Percentiles rank a stretch among this genome's conserved stretches.
Conservation (phyloP, 2,113 vertebrate genomes). For the Tachysurus vachellii region DNA sequence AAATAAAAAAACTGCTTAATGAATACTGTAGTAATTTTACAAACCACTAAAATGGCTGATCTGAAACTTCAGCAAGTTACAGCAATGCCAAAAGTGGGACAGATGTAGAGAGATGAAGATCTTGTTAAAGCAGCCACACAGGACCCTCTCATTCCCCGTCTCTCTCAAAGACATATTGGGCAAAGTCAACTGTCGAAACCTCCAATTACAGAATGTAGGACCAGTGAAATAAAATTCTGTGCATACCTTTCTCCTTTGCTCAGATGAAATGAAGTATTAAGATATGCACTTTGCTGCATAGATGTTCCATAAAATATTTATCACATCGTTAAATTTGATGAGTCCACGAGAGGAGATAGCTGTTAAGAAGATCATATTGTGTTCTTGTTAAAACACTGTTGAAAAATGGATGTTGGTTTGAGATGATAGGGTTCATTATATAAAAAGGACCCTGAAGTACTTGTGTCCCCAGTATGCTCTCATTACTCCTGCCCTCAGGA, state of each 20-base stretch:
- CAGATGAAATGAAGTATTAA: conserved; percentile 73
- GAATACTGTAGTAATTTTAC: conserved; percentile 55
- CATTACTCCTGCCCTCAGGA: conserved; percentile 63
- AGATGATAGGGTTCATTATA: conserved; percentile 67
- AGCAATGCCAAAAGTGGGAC: conserved; percentile 49
- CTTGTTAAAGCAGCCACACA: conserved; percentile 58
- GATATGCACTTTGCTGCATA: conserved; percentile 74
- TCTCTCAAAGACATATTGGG: conserved; percentile 28
- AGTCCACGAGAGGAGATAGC: conserved; percentile 69
- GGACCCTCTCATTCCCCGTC: conserved; percentile 37
- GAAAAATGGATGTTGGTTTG: conserved; percentile 55
- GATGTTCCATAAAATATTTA: conserved; percentile 77
- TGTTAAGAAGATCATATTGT: conserved; percentile 76
- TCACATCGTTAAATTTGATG: conserved; percentile 81
- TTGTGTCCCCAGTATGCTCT: conserved; percentile 53
- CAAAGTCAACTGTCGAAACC: conserved; percentile 46
- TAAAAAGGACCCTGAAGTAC: conserved; percentile 56
- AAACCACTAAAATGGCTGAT: conserved; percentile 47
- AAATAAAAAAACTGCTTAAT: conserved; percentile 31
- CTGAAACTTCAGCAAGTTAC: conserved; percentile 57
- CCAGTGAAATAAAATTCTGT: conserved; percentile 45
- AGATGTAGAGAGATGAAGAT: conserved; percentile 25
- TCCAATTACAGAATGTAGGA: conserved; percentile 53
- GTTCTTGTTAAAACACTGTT: conserved; percentile 72
- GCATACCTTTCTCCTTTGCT: conserved; percentile 63